A percentile compares a stretch with the other conserved stretches of the same genome.
These are phyloP conservation scores for Petrocephalus zakoni DNA, from an alignment of 2,113 vertebrate genomes.

Conservation along the genomic window DNA sequence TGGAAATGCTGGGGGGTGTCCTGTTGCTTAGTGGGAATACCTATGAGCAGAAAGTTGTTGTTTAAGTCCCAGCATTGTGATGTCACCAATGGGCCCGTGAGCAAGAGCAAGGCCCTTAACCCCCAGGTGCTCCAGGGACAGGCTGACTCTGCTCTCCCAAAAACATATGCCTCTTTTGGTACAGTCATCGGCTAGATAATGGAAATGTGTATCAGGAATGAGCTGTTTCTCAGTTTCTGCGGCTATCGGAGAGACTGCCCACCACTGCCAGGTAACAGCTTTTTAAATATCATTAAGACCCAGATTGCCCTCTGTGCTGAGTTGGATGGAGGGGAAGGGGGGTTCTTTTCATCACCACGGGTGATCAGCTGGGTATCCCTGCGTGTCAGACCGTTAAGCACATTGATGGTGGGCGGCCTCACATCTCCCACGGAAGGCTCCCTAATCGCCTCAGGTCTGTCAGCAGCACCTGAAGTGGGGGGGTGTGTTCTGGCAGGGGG, in stretches of 20 bases:
- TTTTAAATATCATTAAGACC: neutral
- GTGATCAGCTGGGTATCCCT: neutral
- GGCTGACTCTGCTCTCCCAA: neutral
- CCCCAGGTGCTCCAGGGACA: neutral
- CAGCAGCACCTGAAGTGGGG: neutral
- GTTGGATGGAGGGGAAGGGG: neutral
- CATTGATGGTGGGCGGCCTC: neutral
- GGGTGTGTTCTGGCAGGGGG: neutral
- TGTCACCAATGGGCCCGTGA: neutral
- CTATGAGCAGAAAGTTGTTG: neutral
- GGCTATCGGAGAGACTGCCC: neutral
- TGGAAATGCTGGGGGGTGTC: neutral
- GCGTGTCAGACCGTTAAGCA: neutral
- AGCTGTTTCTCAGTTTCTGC: neutral
- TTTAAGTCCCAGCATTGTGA: neutral
- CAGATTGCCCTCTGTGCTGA: neutral
- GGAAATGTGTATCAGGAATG: neutral
- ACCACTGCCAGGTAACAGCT: neutral
- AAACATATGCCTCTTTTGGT: neutral
- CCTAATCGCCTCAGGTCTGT: neutral
- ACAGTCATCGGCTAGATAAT: neutral
- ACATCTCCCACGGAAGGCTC: neutral
- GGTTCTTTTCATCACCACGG: neutral
- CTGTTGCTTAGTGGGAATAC: neutral
- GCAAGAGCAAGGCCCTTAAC: neutral